phyloP scores from a whole-genome alignment of 53 echinoderm and acorn worm genomes.

The Pentamera pediparva region DNA sequence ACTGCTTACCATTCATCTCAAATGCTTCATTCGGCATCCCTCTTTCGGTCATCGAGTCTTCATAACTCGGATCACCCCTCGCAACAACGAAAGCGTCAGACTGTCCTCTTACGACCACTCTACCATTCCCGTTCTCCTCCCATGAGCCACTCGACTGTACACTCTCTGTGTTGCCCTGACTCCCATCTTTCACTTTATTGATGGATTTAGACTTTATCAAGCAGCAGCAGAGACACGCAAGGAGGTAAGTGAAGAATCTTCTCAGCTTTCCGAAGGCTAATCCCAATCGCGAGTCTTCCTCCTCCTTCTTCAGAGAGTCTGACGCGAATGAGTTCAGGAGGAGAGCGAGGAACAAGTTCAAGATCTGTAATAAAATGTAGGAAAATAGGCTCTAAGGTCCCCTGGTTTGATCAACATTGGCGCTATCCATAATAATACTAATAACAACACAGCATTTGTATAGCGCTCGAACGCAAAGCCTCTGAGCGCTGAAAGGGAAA shows the following conservation, averaged over 20 bases:
- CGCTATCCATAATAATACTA: too few relatives aligned
- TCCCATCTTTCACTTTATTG: constrained; percentile 7
- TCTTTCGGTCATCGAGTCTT: too few relatives aligned
- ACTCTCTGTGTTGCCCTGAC: too few relatives aligned
- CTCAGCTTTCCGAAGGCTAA: constrained; percentile 63
- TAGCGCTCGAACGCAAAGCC: too few relatives aligned
- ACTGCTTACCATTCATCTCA: constrained; percentile 21
- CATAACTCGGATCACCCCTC: too few relatives aligned
- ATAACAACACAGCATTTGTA: too few relatives aligned
- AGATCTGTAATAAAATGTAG: constrained; percentile 42
- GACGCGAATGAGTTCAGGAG: constrained; percentile 87
- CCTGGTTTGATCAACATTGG: too few relatives aligned
- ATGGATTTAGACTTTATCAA: constrained; percentile 26
- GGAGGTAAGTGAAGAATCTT: constrained; percentile 37
- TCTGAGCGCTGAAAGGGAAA: too few relatives aligned
- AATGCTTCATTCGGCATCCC: neutral
- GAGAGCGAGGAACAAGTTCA: constrained; percentile 88
- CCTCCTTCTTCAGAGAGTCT: constrained; percentile 60
- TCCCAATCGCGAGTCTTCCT: constrained; percentile 55
- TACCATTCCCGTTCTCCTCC: too few relatives aligned
- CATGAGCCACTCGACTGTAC: too few relatives aligned
- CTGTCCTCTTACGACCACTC: too few relatives aligned
- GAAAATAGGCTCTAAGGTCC: neutral
- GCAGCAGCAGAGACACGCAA: constrained; percentile 46
- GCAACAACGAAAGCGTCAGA: constrained; percentile 51